phyloP scores from a whole-genome alignment of 2,797 vertebrate genomes.

The Fistularia commersonii region DNA sequence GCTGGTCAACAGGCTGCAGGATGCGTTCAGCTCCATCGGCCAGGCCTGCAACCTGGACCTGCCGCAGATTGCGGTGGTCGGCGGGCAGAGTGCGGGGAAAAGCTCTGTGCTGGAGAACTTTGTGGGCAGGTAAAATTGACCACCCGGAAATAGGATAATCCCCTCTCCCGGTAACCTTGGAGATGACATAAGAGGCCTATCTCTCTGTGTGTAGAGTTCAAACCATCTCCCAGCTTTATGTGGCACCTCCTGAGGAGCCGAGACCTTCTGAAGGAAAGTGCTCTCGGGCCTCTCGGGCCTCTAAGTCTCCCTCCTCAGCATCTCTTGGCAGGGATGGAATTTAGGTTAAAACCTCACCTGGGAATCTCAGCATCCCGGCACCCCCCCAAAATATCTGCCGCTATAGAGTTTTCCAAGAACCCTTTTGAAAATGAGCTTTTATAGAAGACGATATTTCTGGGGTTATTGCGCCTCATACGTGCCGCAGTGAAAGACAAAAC shows the following conservation, averaged over 20 bases:
- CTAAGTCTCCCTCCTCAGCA: not conserved
- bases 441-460: too few relatives aligned
- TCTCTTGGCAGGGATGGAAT: constrained; percentile 23
- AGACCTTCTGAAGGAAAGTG: constrained; percentile 1
- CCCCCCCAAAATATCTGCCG: constrained; percentile 21
- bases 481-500: too few relatives aligned
- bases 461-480: too few relatives aligned
- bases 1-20: constrained; percentile 94
- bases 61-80: constrained; percentile 96
- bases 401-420: constrained; percentile 23
- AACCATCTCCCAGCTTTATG: constrained; percentile 30
- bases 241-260: constrained; percentile 17
- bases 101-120: constrained; percentile 96
- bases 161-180: constrained; percentile 64
- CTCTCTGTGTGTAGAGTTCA: constrained; percentile 41
- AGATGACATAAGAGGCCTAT: constrained; percentile 63
- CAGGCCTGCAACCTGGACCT: constrained; percentile 93
- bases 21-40: constrained; percentile 95
- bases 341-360: constrained; percentile 62
- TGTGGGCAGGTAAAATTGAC: constrained; percentile 85
- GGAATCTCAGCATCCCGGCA: constrained; percentile 39
- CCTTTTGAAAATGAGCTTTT: not conserved
- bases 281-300: too few relatives aligned
- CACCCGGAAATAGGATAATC: constrained; percentile 67
- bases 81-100: constrained; percentile 95